These are phyloP conservation scores for Gavialis gangeticus DNA, from an alignment of 2,113 vertebrate genomes.

Conservation along the genomic window DNA sequence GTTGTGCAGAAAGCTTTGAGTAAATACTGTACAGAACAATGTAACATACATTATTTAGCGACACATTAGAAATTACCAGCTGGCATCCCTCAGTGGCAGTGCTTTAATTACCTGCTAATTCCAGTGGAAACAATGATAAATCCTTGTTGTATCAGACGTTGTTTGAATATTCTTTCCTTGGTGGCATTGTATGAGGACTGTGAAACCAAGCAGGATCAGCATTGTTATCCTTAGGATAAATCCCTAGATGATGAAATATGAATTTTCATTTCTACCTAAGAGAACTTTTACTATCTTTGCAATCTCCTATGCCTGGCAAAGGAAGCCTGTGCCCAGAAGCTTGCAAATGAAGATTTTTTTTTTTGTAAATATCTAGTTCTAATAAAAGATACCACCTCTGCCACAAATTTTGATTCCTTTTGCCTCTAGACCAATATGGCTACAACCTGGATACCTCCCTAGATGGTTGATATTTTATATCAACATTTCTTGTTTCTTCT, in stretches of 20 bases:
- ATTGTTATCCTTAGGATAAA: background rate
- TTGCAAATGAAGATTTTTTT: too few species aligned
- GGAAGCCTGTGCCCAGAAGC: too few species aligned
- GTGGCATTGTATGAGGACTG: background rate
- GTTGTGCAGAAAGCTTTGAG: background rate
- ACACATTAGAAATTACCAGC: background rate
- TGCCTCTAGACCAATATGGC: too few species aligned
- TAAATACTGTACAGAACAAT: background rate
- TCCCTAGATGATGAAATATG: background rate
- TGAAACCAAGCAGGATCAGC: background rate
- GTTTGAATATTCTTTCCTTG: background rate
- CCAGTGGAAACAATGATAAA: background rate
- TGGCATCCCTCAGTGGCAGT: rapidly evolving
- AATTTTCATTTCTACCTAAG: too few species aligned
- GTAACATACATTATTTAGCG: background rate
- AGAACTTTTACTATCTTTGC: too few species aligned
- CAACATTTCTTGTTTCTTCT: background rate
- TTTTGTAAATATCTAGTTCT: too few species aligned
- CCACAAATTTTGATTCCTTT: too few species aligned
- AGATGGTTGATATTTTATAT: background rate
- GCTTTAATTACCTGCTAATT: background rate
- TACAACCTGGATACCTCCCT: background rate
- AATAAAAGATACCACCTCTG: too few species aligned
- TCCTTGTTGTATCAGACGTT: background rate
- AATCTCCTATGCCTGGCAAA: too few species aligned